Evolutionary conservation across 1,140 invertebrate species (phyloP).

Genomic region (Bombyx mandarina): DNA sequence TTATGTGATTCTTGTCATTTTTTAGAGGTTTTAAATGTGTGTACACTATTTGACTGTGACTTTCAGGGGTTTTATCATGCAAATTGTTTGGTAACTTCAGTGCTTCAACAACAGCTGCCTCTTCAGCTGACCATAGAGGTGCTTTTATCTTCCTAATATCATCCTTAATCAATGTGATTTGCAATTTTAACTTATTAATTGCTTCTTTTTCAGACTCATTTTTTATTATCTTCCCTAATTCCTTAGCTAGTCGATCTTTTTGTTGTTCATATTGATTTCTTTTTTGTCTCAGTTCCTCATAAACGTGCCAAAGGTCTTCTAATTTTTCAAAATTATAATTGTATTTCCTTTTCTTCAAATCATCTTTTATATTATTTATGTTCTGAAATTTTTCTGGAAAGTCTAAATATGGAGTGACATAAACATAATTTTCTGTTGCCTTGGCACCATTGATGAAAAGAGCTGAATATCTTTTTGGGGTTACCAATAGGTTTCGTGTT

Average conservation of each 20-base stretch:
- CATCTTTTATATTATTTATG: slow-evolving; percentile 52
- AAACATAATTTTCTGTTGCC: slow-evolving; percentile 73
- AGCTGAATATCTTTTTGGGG: slow-evolving; percentile 66
- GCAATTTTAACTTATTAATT: slow-evolving; percentile 66
- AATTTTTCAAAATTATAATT: slow-evolving; percentile 38
- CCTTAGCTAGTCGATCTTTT: slow-evolving; percentile 38
- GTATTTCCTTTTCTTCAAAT: slow-evolving; percentile 28
- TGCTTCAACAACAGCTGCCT: slow-evolving; percentile 69
- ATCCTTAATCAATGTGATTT: slow-evolving; percentile 71
- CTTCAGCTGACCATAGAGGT: slow-evolving; percentile 74
- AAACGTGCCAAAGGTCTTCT: slow-evolving; percentile 44
- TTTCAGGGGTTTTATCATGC: slow-evolving; percentile 73
- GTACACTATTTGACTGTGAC: slow-evolving; percentile 57
- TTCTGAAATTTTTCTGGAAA: slow-evolving; percentile 68
- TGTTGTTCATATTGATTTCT: slow-evolving; percentile 54
- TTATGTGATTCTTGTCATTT: slow-evolving; percentile 68
- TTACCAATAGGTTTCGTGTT: slow-evolving; percentile 20
- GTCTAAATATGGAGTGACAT: slow-evolving; percentile 75
- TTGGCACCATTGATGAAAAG: slow-evolving; percentile 76
- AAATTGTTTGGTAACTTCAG: slow-evolving; percentile 78
- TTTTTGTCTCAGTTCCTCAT: slow-evolving; percentile 54
- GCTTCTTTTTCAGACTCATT: slow-evolving; percentile 46
- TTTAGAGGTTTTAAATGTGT: slow-evolving; percentile 44
- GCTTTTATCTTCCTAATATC: slow-evolving; percentile 74
- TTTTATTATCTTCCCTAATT: slow-evolving; percentile 44